Conservation (phyloP, 2,888 invertebrate species). For the Lomographa bimaculata region DNA sequence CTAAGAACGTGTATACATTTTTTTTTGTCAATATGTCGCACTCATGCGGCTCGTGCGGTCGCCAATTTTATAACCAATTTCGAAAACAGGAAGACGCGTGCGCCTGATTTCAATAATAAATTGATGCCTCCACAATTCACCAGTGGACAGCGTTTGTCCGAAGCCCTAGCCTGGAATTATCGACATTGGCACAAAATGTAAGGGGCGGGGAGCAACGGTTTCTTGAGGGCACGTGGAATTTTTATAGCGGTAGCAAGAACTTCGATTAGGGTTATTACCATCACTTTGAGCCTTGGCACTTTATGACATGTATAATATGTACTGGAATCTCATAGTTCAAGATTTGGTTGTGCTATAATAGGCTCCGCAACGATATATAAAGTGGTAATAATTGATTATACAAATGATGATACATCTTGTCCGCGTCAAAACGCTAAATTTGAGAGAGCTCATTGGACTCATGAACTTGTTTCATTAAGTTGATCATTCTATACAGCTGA, state of each 20-base stretch:
- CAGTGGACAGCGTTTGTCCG: constrained; percentile 59
- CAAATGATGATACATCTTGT: too few relatives aligned
- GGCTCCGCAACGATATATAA: too few relatives aligned
- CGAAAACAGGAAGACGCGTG: constrained; percentile 68
- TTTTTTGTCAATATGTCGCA: constrained; percentile 67
- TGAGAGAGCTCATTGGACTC: too few relatives aligned
- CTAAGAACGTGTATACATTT: constrained; percentile 62
- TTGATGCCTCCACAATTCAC: constrained; percentile 69
- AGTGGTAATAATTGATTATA: too few relatives aligned
- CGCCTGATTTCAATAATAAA: constrained; percentile 80
- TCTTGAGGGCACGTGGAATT: constrained; percentile 54
- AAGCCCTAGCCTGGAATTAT: constrained; percentile 70
- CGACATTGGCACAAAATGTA: constrained; percentile 66
- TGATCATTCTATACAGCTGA: too few relatives aligned
- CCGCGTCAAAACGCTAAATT: too few relatives aligned
- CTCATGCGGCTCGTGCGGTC: constrained; percentile 69
- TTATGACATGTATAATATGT: too few relatives aligned
- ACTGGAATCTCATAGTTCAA: too few relatives aligned
- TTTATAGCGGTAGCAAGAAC: constrained; percentile 68
- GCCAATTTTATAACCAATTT: constrained; percentile 79
- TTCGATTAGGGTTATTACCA: constrained; percentile 65
- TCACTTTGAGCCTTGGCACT: constrained; percentile 44
- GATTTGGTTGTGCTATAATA: too few relatives aligned
- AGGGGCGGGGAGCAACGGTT: constrained; percentile 73
- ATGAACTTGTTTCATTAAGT: too few relatives aligned